A percentile compares a stretch with the other conserved stretches of the same genome.
Conservation (phyloP, 1,140 invertebrate species). For the Mylabris phalerata region DNA sequence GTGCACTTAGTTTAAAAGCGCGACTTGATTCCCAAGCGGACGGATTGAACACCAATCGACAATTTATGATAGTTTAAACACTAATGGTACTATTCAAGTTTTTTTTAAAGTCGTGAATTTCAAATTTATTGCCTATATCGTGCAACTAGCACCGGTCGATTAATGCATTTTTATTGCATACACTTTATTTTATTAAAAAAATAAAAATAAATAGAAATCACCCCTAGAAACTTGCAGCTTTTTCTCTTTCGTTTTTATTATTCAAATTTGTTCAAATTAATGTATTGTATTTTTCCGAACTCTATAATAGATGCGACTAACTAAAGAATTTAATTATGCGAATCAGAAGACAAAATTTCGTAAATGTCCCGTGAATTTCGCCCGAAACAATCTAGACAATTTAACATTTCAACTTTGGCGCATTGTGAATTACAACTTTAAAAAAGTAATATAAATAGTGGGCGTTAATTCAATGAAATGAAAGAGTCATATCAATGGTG, state of each 20-base stretch:
- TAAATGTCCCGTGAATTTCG: conserved; percentile 14
- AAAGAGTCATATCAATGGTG: conserved; percentile 9
- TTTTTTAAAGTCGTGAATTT: conserved; percentile 34
- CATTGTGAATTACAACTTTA: background rate
- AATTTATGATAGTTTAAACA: conserved; percentile 40
- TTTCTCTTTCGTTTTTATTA: no score
- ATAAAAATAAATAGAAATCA: no score
- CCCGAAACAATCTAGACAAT: conserved; percentile 9
- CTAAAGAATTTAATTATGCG: conserved; percentile 13
- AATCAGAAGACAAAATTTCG: conserved; percentile 7
- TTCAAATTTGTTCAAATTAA: no score
- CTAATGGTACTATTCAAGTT: conserved; percentile 33
- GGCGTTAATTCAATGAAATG: conserved; percentile 11
- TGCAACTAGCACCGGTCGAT: conserved; percentile 24
- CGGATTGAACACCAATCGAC: conserved; percentile 34
- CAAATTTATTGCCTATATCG: conserved; percentile 33
- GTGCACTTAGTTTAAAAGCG: conserved; percentile 38
- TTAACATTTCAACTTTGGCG: conserved; percentile 8
- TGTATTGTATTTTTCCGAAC: no score
- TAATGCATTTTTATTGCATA: conserved; percentile 31
- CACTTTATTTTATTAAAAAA: conserved; percentile 31
- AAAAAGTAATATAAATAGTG: conserved; percentile 2
- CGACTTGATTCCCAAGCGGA: conserved; percentile 26
- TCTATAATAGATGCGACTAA: conserved; percentile 2
- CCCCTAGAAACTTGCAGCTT: no score